Percentiles rank a stretch among this genome's conserved stretches.
Evolutionary conservation across 2,113 vertebrate species (phyloP).

Genomic region (Cyanoliseus patagonus): DNA sequence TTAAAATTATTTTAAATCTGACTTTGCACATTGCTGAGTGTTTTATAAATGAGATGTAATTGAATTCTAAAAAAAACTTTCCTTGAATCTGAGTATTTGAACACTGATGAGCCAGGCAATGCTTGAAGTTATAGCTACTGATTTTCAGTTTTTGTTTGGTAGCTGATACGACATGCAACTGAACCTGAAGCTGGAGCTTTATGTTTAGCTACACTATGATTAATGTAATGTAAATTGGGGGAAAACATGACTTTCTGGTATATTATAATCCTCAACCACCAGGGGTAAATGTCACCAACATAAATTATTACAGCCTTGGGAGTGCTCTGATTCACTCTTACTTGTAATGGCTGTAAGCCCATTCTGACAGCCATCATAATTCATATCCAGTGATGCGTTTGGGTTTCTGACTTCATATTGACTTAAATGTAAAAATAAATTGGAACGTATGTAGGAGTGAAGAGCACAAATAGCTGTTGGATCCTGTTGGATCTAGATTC

Average conservation of each 20-base stretch:
- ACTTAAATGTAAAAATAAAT: neutral
- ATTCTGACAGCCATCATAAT: neutral
- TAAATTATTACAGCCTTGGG: constrained; percentile 21
- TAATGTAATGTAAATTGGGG: neutral
- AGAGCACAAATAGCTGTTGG: neutral
- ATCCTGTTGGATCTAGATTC: neutral
- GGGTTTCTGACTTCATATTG: neutral
- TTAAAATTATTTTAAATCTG: constrained; percentile 5
- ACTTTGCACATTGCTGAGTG: neutral
- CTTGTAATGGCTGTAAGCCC: neutral
- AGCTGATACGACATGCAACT: neutral
- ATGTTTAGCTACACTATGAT: neutral
- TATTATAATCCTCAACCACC: neutral
- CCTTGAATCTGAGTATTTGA: neutral
- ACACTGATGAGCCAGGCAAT: neutral
- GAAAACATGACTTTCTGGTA: neutral
- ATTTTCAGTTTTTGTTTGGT: neutral
- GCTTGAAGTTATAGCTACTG: neutral
- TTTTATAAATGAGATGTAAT: constrained; percentile 29
- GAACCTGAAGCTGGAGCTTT: neutral
- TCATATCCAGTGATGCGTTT: neutral
- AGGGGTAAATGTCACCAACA: constrained; percentile 1
- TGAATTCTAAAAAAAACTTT: neutral
- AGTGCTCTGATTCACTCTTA: neutral
- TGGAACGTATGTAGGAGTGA: neutral